A percentile compares a stretch with the other conserved stretches of the same genome.
Conservation (phyloP, 2,113 vertebrate genomes). For the Galemys pyrenaicus region DNA sequence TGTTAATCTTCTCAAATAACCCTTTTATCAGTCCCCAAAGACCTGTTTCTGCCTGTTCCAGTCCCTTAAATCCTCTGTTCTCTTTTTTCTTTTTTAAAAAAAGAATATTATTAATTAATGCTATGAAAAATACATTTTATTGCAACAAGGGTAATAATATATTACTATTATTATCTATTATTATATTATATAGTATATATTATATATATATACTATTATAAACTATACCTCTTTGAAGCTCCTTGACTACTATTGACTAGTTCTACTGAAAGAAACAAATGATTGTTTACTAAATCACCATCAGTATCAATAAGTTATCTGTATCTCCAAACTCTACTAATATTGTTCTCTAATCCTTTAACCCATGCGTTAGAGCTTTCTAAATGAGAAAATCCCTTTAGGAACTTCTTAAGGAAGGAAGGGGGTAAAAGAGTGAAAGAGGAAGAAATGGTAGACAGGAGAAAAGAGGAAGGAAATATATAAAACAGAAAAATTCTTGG, state of each 20-base stretch:
- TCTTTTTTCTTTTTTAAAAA: not conserved
- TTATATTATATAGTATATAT: too few species aligned
- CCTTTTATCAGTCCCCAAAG: not conserved
- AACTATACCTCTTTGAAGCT: not conserved
- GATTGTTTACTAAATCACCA: not conserved
- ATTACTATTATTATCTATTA: too few species aligned
- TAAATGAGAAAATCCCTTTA: not conserved
- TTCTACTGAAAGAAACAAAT: not conserved
- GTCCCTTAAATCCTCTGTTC: not conserved
- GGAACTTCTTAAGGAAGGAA: not conserved
- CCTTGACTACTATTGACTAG: not conserved
- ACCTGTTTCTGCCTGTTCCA: rapidly evolving
- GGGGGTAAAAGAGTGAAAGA: too few species aligned
- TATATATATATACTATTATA: too few species aligned
- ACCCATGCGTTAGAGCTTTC: not conserved
- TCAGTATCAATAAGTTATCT: not conserved
- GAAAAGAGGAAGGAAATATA: not conserved
- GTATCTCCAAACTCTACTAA: not conserved
- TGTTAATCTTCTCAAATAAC: not conserved
- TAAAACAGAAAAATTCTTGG: too few species aligned
- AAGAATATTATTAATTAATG: not conserved
- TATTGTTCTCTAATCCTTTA: not conserved
- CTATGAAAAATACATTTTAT: not conserved
- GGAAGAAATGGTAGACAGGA: too few species aligned
- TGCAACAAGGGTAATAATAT: not conserved